Conservation (phyloP, 2,797 vertebrate genomes). For the Rhodeus uyekii region DNA sequence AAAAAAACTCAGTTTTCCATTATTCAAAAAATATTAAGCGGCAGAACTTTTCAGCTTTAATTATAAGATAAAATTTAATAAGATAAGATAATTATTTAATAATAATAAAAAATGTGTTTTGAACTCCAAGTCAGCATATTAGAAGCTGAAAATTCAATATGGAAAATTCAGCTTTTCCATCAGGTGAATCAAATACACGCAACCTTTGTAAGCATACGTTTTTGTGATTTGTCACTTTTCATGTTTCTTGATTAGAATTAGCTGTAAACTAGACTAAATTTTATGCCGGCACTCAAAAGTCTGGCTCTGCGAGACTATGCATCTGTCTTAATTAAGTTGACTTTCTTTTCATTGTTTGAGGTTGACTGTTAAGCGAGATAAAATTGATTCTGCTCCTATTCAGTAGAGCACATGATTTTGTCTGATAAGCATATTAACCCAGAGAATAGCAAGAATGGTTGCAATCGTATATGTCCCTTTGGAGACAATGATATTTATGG, state of each 20-base stretch:
- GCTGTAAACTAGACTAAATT: not conserved
- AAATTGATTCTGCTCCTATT: conserved; percentile 37
- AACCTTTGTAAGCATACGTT: no score
- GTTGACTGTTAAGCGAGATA: conserved; percentile 39
- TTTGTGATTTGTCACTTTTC: not conserved
- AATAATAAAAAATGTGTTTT: not conserved
- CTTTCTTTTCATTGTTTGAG: conserved; percentile 40
- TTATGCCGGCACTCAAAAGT: not conserved
- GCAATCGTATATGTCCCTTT: conserved; percentile 10
- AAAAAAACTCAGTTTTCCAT: no score
- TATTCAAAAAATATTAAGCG: no score
- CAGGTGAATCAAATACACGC: no score
- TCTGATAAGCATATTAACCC: conserved; percentile 28
- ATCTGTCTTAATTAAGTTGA: conserved; percentile 46
- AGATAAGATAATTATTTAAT: no score
- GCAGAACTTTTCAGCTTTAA: no score
- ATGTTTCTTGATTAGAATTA: not conserved
- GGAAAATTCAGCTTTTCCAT: not conserved
- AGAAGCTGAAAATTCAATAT: no score
- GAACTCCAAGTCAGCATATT: not conserved
- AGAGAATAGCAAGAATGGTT: not conserved
- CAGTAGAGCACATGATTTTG: conserved; percentile 45
- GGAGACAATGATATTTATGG: conserved; percentile 28
- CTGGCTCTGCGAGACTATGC: not conserved
- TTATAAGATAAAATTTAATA: no score